phyloP scores from a whole-genome alignment of 2,113 vertebrate genomes.

The Sceloporus undulatus region DNA sequence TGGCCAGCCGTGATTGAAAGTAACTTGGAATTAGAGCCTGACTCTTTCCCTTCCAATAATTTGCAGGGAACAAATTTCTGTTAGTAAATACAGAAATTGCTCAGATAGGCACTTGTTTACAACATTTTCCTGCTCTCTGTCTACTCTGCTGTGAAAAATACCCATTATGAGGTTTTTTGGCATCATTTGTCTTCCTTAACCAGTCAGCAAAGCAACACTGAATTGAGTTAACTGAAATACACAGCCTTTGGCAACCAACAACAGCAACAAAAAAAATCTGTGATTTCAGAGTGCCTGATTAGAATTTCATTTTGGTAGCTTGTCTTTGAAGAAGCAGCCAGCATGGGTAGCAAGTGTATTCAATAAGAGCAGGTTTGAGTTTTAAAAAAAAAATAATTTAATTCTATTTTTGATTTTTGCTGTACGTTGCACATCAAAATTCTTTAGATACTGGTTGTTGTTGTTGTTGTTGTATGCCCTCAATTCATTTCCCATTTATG shows the following conservation, averaged over 20 bases:
- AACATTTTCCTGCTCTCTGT: background rate
- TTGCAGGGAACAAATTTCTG: background rate
- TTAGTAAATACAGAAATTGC: background rate
- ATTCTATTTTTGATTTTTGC: no score
- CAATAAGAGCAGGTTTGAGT: background rate
- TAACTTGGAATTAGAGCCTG: background rate
- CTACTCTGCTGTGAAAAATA: background rate
- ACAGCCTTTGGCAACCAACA: background rate
- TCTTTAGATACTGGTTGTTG: no score
- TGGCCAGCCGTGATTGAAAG: background rate
- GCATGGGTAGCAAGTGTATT: background rate
- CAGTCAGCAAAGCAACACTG: slow-evolving; percentile 15
- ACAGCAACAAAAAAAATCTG: no score
- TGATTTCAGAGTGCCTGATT: background rate
- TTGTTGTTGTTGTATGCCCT: no score
- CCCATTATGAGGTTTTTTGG: background rate
- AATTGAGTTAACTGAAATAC: slow-evolving; percentile 10
- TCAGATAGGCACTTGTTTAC: background rate
- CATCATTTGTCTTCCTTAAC: background rate
- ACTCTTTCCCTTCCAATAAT: background rate
- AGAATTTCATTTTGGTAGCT: background rate
- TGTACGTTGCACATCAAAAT: background rate
- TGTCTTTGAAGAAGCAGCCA: background rate
- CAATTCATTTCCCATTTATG: no score
- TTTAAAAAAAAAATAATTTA: no score